phyloP scores from a whole-genome alignment of 2,888 invertebrate genomes.

The Amiota mariae region DNA sequence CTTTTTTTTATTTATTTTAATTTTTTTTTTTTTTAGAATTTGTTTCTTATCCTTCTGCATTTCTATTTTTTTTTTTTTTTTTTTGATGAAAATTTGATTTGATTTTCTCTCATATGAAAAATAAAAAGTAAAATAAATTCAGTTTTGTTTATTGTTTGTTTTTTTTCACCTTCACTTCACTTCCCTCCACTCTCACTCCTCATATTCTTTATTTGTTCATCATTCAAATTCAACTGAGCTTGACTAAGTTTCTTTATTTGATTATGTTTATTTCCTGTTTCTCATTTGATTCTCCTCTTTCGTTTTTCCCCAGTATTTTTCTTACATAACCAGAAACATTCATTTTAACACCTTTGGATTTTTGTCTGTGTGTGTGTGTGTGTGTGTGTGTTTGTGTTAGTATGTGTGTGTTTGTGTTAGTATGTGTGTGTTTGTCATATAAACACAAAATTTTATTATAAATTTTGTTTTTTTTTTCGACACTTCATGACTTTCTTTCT shows the following conservation, averaged over 20 bases:
- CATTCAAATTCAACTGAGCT: too few species aligned
- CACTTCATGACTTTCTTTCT: not conserved
- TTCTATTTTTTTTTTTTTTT: not conserved
- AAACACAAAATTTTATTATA: not conserved
- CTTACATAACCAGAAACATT: too few species aligned
- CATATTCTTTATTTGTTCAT: too few species aligned
- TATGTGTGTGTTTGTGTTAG: constrained; percentile 29
- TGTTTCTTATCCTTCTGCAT: not conserved
- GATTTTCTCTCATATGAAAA: constrained; percentile 50
- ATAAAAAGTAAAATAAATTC: constrained; percentile 41
- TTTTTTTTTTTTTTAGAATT: not conserved
- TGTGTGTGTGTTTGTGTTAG: constrained; percentile 30
- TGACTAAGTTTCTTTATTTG: constrained; percentile 56
- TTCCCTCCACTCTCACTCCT: not conserved
- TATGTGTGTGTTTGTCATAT: not conserved
- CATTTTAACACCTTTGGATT: constrained; percentile 33
- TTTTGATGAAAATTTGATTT: constrained; percentile 55
- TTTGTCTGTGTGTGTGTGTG: constrained; percentile 32
- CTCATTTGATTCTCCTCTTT: constrained; percentile 37
- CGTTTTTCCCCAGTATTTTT: not conserved
- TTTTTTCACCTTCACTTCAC: not conserved
- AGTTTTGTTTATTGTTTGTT: constrained; percentile 45
- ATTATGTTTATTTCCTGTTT: constrained; percentile 62
- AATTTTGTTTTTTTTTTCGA: not conserved
- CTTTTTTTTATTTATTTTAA: not conserved